These are phyloP conservation scores for Xestia c-nigrum DNA, from an alignment of 2,888 invertebrate species.

Conservation along the genomic window DNA sequence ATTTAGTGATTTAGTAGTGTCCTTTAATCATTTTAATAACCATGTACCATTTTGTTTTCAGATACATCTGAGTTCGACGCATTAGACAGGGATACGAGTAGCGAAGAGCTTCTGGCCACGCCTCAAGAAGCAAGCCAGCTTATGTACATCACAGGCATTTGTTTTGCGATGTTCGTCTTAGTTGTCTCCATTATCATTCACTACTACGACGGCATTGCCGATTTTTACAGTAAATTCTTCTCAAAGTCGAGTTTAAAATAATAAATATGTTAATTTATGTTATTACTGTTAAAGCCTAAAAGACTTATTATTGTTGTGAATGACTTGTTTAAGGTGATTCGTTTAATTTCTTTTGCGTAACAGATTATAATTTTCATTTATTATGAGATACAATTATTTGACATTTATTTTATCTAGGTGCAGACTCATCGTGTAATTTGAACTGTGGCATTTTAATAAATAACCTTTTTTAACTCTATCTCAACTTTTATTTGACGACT, in stretches of 20 bases:
- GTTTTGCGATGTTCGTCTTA: conserved; percentile 91
- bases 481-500: conserved; percentile 36
- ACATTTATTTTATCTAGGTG: conserved; percentile 72
- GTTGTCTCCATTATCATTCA: conserved; percentile 92
- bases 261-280: conserved; percentile 29
- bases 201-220: conserved; percentile 84
- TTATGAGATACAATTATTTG: conserved; percentile 55
- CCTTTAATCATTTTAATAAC: conserved; percentile 2
- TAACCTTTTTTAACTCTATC: conserved; percentile 67
- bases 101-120: conserved; percentile 88
- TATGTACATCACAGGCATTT: conserved; percentile 91
- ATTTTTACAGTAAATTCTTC: conserved; percentile 77
- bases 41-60: conserved; percentile 60
- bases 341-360: conserved; percentile 59
- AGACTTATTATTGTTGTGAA: conserved; percentile 66
- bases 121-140: conserved; percentile 91
- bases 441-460: conserved; percentile 76
- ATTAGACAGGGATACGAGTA: conserved; percentile 87
- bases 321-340: conserved; percentile 53
- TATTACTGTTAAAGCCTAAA: conserved; percentile 55
- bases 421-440: conserved; percentile 73
- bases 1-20: neutral
- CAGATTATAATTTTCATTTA: conserved; percentile 59
- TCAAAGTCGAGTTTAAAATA: conserved; percentile 67
- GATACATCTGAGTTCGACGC: conserved; percentile 88